Evolutionary conservation across 2,888 invertebrate species (phyloP).

Genomic region (Brenthis hecate): DNA sequence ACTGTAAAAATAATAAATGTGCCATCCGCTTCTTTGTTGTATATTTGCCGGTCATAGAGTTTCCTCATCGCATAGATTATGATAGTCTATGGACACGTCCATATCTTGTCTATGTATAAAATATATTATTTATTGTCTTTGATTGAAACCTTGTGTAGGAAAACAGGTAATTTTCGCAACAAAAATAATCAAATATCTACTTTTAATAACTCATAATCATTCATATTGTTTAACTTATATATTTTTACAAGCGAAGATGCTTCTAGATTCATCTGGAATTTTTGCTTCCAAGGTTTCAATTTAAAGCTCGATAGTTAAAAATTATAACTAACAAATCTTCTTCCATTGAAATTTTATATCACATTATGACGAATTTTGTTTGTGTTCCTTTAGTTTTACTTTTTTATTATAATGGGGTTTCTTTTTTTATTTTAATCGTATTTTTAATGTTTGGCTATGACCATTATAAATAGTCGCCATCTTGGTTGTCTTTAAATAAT

Average conservation of each 20-base stretch:
- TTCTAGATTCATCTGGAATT: not conserved
- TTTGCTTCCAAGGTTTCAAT: conserved; percentile 17
- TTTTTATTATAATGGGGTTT: conserved; percentile 30
- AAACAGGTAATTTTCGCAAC: not conserved
- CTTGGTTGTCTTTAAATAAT: conserved; percentile 24
- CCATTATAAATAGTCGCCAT: conserved; percentile 20
- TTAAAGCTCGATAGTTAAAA: conserved; percentile 9
- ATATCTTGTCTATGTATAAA: conserved; percentile 49
- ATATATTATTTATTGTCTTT: conserved; percentile 28
- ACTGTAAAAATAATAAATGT: conserved; percentile 61
- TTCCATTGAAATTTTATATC: conserved; percentile 21
- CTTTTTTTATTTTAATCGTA: conserved; percentile 23
- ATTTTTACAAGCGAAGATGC: not conserved
- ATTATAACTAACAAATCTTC: conserved; percentile 9
- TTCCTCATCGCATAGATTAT: conserved; percentile 49
- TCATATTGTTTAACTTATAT: not conserved
- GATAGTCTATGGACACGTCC: conserved; percentile 64
- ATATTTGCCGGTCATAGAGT: conserved; percentile 59
- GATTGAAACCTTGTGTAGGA: conserved; percentile 24
- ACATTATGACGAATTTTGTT: conserved; percentile 25
- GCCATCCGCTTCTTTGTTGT: conserved; percentile 77
- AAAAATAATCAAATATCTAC: not conserved
- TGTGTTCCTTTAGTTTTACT: conserved; percentile 38
- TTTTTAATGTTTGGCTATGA: conserved; percentile 30
- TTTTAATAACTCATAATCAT: no score